Percentiles rank a stretch among this genome's conserved stretches.
Evolutionary conservation across 2,888 invertebrate genomes (phyloP).

Genomic region (Cosmia pyralina): DNA sequence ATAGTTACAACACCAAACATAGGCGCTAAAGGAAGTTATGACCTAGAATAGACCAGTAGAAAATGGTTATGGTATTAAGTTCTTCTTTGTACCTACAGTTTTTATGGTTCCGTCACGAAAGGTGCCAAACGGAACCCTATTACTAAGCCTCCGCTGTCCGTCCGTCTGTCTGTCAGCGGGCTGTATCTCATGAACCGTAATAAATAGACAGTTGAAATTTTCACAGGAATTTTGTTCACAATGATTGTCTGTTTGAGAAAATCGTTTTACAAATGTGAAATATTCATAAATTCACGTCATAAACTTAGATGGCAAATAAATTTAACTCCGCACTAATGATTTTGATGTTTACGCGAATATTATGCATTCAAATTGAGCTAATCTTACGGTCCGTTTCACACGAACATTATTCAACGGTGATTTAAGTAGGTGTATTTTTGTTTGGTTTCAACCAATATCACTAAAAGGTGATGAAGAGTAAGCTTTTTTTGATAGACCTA

Average conservation of each 20-base stretch:
- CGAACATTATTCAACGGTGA: constrained; percentile 24
- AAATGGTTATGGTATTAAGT: too few relatives aligned
- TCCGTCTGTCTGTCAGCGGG: too few relatives aligned
- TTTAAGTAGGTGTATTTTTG: constrained; percentile 27
- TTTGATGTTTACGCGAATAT: constrained; percentile 48
- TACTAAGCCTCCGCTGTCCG: too few relatives aligned
- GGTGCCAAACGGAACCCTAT: too few relatives aligned
- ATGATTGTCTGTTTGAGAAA: too few relatives aligned
- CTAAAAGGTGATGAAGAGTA: not conserved
- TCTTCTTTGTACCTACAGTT: not conserved
- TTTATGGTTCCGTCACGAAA: not conserved
- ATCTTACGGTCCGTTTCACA: constrained; percentile 51
- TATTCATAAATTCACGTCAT: constrained; percentile 27
- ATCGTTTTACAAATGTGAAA: not conserved
- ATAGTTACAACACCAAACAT: too few relatives aligned
- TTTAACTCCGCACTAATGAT: constrained; percentile 45
- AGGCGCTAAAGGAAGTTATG: too few relatives aligned
- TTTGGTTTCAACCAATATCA: constrained; percentile 12
- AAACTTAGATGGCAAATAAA: constrained; percentile 32
- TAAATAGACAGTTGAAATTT: too few relatives aligned
- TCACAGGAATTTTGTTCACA: too few relatives aligned
- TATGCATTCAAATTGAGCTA: constrained; percentile 47
- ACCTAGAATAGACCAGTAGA: not conserved
- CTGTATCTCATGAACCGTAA: too few relatives aligned
- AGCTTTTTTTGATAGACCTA: not conserved